Evolutionary conservation across 2,797 vertebrate genomes (phyloP).

Genomic region (Simalia tracyae): DNA sequence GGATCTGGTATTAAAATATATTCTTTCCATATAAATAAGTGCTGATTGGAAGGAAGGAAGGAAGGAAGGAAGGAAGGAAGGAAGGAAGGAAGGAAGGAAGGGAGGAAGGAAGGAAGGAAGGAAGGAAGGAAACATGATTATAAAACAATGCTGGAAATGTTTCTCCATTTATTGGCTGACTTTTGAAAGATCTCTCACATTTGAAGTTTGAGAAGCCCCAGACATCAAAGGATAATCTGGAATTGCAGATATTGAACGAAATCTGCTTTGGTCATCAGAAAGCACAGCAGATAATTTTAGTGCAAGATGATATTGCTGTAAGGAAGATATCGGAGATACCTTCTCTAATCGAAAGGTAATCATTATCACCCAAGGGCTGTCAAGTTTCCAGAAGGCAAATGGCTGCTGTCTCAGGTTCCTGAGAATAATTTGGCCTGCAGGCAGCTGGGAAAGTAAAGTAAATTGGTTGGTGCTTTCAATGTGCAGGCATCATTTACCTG

Average conservation of each 20-base stretch:
- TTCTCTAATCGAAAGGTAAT: conserved; percentile 44
- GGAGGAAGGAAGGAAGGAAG: background rate
- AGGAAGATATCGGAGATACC: conserved; percentile 37
- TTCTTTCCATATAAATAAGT: background rate
- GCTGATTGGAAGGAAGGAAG: too few species aligned
- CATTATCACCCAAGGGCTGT: conserved; percentile 61
- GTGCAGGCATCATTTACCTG: conserved; percentile 53
- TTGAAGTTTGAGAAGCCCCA: background rate
- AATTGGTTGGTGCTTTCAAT: conserved; percentile 42
- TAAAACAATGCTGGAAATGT: background rate
- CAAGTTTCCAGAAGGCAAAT: conserved; percentile 64
- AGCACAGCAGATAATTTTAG: conserved; percentile 51
- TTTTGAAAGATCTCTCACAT: background rate
- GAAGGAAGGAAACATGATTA: background rate
- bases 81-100: background rate
- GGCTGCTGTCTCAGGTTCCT: conserved; percentile 60
- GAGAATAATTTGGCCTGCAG: conserved; percentile 61
- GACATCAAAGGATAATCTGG: background rate
- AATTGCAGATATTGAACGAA: background rate
- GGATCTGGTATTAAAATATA: background rate
- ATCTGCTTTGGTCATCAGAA: conserved; percentile 40
- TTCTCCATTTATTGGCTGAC: background rate
- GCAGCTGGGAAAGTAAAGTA: conserved; percentile 38
- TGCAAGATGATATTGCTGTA: conserved; percentile 51
- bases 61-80: background rate